These are phyloP conservation scores for Carettochelys insculpta DNA, from an alignment of 2,113 vertebrate genomes.

Conservation along the genomic window DNA sequence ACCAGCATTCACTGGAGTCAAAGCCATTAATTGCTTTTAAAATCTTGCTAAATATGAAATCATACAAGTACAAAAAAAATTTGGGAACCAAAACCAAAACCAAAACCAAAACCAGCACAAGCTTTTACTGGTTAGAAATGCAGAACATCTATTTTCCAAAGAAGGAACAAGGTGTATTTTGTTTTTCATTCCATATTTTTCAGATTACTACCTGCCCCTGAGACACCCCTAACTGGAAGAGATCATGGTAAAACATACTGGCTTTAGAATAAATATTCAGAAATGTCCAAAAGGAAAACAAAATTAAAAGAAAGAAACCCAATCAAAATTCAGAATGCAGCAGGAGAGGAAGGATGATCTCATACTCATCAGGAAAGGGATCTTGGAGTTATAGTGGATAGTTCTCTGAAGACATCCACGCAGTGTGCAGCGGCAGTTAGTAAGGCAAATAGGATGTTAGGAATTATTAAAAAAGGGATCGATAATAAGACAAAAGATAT, in stretches of 20 bases:
- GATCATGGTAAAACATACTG: neutral
- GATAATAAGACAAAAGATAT: too few relatives aligned
- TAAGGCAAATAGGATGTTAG: too few relatives aligned
- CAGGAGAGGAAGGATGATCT: neutral
- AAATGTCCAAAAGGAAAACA: neutral
- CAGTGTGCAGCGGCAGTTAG: too few relatives aligned
- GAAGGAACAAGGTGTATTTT: neutral
- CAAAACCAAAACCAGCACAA: too few relatives aligned
- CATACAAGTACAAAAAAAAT: constrained; percentile 25
- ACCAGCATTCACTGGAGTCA: neutral
- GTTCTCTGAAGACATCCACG: too few relatives aligned
- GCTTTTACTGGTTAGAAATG: neutral
- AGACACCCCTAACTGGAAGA: neutral
- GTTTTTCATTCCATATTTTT: neutral
- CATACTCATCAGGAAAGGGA: too few relatives aligned
- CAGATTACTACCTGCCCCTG: neutral
- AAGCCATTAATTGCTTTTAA: constrained; percentile 15
- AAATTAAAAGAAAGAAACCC: neutral
- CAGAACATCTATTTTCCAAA: neutral
- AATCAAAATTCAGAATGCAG: neutral
- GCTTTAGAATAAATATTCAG: neutral
- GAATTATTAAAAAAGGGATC: too few relatives aligned
- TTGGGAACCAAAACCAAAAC: too few relatives aligned
- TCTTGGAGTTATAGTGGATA: too few relatives aligned
- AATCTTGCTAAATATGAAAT: constrained; percentile 21